Evolutionary conservation across 2,888 invertebrate genomes (phyloP), one percentile per base, ranked within the genome.

Genomic region (Eudasyphora cyanicolor): DNA sequence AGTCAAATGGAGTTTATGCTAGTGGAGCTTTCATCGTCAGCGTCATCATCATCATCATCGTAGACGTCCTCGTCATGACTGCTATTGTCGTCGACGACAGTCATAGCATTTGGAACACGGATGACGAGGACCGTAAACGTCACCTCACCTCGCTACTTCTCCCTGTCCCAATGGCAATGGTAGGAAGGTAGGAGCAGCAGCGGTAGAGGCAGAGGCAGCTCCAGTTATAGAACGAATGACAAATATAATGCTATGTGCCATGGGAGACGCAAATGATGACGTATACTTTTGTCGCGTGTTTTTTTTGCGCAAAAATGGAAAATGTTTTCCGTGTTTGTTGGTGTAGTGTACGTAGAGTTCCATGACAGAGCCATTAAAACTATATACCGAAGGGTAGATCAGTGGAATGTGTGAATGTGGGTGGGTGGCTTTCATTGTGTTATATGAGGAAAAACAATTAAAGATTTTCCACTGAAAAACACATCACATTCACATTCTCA

Each of bases 401-500:
- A 38, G 69, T 49, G 6, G 21, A 5, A 14, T 21, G 14, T 54
- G 10, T 62, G 42, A 49, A 6, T 71, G 14, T 6, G 42, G 76
- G 2, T 69, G 35, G 51, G 17, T 67, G 49, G 27, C 17, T 38
- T 74, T 76, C 71, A 67, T 71, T 42, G 62, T 82, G 75, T 54
- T 57, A n/a, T 76, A 60, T 76, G 35, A 82, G 49, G 60, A 76
- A 79, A 82, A 76, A 82, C 79, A 82, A 79, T 82, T 79, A 82
- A 79, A 76, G 60, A 76, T 79, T 76, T 79, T 76, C 73, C 38
- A 42, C 32, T 3, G 60, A 49, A 79, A 73, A 75, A 69, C 69
- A 38, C 42, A 8, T n/a, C 24, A 29, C 49, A 54, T 51, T 67
- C 14, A 24, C 24, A 29, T 60, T 64, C 38, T 67, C 14, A 24